Conservation (phyloP, 1,140 invertebrate species). For the Maconellicoccus hirsutus region DNA sequence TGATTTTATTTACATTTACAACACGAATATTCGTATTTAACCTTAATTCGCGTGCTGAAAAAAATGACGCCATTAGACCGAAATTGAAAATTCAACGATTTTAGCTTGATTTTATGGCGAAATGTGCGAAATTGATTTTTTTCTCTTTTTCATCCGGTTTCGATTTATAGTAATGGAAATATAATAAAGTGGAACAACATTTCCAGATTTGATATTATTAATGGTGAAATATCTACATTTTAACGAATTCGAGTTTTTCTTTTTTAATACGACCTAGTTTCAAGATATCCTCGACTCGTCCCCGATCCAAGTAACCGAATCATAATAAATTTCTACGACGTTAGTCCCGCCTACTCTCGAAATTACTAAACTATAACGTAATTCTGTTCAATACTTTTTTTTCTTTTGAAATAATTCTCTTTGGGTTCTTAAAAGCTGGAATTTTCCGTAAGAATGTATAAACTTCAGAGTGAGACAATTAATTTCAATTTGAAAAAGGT, state of each 20-base stretch:
- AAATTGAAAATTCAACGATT: no score
- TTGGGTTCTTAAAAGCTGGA: not conserved
- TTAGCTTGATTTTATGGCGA: no score
- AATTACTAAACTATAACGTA: not conserved
- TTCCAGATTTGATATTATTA: not conserved
- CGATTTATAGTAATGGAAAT: not conserved
- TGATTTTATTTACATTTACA: no score
- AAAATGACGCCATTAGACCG: no score
- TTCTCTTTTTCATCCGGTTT: not conserved
- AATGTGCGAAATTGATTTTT: not conserved
- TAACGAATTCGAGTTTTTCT: not conserved
- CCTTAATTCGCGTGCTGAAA: no score
- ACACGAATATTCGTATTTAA: no score
- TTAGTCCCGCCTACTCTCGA: not conserved
- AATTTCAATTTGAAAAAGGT: no score
- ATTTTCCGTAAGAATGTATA: no score
- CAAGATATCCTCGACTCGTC: not conserved
- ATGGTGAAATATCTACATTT: not conserved
- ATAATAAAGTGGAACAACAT: not conserved
- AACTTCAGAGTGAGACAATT: no score
- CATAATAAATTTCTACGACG: not conserved
- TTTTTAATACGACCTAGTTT: not conserved
- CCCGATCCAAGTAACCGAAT: not conserved
- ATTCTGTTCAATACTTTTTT: not conserved
- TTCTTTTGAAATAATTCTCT: not conserved